Conservation (phyloP, 2,113 vertebrate genomes). For the Mystacornis crossleyi region DNA sequence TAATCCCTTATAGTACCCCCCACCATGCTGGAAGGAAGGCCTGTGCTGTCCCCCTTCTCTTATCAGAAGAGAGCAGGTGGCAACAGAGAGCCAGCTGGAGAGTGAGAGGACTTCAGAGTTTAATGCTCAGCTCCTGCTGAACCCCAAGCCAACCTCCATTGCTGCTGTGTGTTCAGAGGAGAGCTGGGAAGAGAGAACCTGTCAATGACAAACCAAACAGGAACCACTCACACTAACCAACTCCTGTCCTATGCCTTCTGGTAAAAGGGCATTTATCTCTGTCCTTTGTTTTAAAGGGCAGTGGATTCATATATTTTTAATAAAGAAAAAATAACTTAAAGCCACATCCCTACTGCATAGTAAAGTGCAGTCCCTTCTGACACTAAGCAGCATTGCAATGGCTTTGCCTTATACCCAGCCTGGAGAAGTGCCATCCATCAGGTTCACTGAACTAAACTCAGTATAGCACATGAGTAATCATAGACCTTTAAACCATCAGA, state of each 20-base stretch:
- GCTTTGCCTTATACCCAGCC: not conserved
- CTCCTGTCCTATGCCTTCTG: not conserved
- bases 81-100: not conserved
- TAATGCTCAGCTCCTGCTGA: not conserved
- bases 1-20: not conserved
- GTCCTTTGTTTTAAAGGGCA: not conserved
- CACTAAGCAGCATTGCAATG: not conserved
- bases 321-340: not conserved
- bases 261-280: not conserved
- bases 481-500: not conserved
- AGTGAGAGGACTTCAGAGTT: not conserved
- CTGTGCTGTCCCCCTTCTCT: not conserved
- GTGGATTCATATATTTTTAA: not conserved
- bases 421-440: not conserved
- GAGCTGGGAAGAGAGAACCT: rapidly evolving
- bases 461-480: not conserved
- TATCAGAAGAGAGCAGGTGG: not conserved
- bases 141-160: rapidly evolving
- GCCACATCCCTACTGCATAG: not conserved
- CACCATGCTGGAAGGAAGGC: not conserved
- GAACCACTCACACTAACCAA: not conserved
- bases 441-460: not conserved
- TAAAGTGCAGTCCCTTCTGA: not conserved
- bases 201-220: not conserved
- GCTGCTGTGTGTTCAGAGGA: not conserved